Evolutionary conservation across 2,113 vertebrate genomes (phyloP).

Genomic region (Nycticorax nycticorax): DNA sequence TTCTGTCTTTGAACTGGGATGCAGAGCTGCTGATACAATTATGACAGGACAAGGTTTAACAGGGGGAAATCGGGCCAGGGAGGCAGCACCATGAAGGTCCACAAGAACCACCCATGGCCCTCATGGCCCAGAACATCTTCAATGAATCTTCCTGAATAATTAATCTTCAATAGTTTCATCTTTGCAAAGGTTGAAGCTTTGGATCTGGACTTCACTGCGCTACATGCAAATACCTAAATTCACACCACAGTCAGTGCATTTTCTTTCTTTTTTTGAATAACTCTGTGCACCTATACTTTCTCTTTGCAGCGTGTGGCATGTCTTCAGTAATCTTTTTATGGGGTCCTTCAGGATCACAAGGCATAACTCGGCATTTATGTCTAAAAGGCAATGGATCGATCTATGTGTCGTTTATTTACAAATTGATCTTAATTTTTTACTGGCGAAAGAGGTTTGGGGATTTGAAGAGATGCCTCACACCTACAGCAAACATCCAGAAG

Average conservation of each 20-base stretch:
- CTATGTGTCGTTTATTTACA: background rate
- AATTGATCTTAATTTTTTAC: background rate
- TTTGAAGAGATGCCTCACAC: background rate
- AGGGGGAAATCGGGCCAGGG: background rate
- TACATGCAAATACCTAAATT: background rate
- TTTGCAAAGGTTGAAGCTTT: background rate
- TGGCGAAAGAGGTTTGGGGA: background rate
- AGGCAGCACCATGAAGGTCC: background rate
- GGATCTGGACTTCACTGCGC: background rate
- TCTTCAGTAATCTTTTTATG: background rate
- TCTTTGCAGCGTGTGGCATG: background rate
- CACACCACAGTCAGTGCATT: background rate
- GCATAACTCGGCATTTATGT: background rate
- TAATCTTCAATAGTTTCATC: background rate
- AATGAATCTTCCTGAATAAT: background rate
- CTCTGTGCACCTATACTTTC: background rate
- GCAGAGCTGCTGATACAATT: background rate
- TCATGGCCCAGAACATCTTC: background rate
- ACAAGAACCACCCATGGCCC: rapidly evolving
- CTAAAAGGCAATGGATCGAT: background rate
- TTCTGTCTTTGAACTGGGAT: background rate
- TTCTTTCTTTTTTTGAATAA: background rate
- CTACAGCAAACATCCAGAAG: background rate
- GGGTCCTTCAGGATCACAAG: background rate
- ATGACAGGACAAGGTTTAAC: background rate